A percentile compares a stretch with the other conserved stretches of the same genome.
phyloP scores from a whole-genome alignment of 2,888 invertebrate species.

The Drosophila prostipennis region DNA sequence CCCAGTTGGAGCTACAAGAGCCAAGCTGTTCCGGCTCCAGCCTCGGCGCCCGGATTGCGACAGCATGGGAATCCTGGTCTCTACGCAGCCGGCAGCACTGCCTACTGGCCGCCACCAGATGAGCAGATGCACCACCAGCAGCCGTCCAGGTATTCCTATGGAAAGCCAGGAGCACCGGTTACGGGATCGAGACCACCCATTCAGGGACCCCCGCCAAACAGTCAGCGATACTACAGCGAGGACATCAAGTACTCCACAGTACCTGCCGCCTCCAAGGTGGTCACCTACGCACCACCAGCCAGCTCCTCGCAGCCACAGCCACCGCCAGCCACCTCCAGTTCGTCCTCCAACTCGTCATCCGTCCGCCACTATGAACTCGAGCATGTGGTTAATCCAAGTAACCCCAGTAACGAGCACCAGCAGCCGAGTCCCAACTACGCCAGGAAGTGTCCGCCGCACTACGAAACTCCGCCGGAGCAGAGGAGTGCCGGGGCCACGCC shows the following conservation, averaged over 20 bases:
- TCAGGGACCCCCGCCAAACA: constrained; percentile 6
- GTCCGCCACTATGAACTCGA: constrained; percentile 58
- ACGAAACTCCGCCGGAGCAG: constrained; percentile 66
- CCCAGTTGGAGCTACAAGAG: constrained; percentile 62
- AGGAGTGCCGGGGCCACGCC: constrained; percentile 50
- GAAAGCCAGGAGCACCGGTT: constrained; percentile 1
- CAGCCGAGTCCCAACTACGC: constrained; percentile 81
- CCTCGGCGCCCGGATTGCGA: constrained; percentile 23
- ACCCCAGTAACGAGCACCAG: constrained; percentile 71
- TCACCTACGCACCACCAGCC: constrained; percentile 43
- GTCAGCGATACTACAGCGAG: constrained; percentile 54
- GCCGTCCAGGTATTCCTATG: constrained; percentile 26
- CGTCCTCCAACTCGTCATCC: constrained; percentile 17
- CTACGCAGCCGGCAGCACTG: constrained; percentile 40
- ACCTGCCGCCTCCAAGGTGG: constrained; percentile 44
- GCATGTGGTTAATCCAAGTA: constrained; percentile 78
- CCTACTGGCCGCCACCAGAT: constrained; percentile 62
- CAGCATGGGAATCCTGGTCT: constrained; percentile 39
- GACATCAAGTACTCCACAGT: constrained; percentile 57
- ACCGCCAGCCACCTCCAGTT: constrained; percentile 19
- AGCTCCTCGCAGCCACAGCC: constrained; percentile 25
- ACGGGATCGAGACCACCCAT: neutral
- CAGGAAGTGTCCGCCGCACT: constrained; percentile 78
- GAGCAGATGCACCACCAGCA: constrained; percentile 44
- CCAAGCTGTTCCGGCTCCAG: constrained; percentile 42